A percentile compares a stretch with the other conserved stretches of the same genome.
Conservation (phyloP, 2,113 vertebrate species). For the Romanogobio albipinnatus region DNA sequence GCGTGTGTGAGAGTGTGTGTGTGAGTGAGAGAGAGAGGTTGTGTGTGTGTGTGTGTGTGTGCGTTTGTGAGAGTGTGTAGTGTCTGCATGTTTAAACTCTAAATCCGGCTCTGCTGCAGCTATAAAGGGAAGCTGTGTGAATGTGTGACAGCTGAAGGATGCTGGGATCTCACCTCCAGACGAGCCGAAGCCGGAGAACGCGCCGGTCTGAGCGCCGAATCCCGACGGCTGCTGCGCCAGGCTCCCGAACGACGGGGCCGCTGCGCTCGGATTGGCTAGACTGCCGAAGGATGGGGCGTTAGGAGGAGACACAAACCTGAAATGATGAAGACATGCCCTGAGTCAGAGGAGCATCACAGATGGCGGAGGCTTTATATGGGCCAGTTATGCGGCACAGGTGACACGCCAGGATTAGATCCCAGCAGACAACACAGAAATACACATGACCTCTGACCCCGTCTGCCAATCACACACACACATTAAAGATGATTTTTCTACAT, state of each 20-base stretch:
- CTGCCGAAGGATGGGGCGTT: constrained; percentile 83
- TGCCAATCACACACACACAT: neutral
- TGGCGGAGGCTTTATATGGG: neutral
- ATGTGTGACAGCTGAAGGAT: no score
- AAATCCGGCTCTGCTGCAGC: neutral
- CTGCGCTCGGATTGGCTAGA: constrained; percentile 81
- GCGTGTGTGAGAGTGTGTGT: no score
- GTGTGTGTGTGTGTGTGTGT: no score
- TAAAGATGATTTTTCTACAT: no score
- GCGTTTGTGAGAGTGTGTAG: no score
- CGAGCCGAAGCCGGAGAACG: constrained; percentile 88
- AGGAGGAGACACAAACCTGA: constrained; percentile 85
- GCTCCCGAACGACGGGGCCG: constrained; percentile 80
- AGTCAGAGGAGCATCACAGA: neutral
- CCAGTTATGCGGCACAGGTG: constrained; percentile 17
- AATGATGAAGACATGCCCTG: neutral
- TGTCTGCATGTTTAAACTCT: neutral
- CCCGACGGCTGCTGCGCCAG: constrained; percentile 82
- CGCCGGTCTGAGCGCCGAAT: constrained; percentile 80
- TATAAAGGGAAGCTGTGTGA: neutral
- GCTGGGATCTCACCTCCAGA: constrained; percentile 70
- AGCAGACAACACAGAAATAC: neutral
- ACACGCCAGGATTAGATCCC: neutral
- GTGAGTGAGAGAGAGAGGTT: no score
- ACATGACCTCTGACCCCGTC: constrained; percentile 27